phyloP scores from a whole-genome alignment of 1,140 invertebrate genomes.

The Magallana angulata region DNA sequence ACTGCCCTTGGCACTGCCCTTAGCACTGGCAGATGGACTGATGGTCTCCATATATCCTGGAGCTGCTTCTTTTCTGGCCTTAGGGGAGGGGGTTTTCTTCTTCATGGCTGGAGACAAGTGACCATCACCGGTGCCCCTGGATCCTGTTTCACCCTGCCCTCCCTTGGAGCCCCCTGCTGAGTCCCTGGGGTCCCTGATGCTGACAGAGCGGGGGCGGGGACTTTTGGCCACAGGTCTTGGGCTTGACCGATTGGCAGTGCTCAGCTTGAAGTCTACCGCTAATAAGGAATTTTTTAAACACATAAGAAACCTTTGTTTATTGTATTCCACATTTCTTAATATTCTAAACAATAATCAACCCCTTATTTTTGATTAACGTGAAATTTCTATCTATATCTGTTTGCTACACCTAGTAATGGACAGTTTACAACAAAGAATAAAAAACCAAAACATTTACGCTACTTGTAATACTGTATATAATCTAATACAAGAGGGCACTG shows the following conservation, averaged over 20 bases:
- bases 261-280: slow-evolving; percentile 19
- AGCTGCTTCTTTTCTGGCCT: not conserved
- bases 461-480: not conserved
- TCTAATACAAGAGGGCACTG: too few species aligned
- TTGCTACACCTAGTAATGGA: too few species aligned
- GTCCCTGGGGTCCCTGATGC: not conserved
- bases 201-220: not conserved
- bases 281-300: not conserved
- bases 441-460: not conserved
- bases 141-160: not conserved
- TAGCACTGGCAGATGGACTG: not conserved
- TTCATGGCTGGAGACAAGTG: not conserved
- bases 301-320: too few species aligned
- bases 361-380: too few species aligned
- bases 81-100: slow-evolving; percentile 14
- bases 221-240: not conserved
- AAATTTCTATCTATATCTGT: too few species aligned
- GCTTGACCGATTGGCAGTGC: not conserved
- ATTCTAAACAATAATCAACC: too few species aligned
- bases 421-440: not conserved
- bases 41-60: not conserved
- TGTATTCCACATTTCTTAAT: too few species aligned
- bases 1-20: not conserved
- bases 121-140: not conserved
- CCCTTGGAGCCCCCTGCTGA: not conserved